Base-by-base conservation (phyloP, 2,888 invertebrate species). In the Platycheirus albimanus region DNA sequence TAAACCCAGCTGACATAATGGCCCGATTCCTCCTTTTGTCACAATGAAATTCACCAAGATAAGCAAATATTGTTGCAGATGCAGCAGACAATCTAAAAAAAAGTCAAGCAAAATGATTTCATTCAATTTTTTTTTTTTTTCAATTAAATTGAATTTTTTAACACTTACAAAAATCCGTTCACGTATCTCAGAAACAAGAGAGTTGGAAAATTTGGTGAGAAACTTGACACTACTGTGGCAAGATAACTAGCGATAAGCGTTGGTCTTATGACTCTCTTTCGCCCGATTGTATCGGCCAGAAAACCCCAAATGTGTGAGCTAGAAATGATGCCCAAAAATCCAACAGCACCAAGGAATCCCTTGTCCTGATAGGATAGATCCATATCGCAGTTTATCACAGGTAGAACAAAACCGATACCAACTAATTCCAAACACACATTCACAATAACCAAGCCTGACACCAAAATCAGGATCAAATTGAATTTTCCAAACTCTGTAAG, bases 251-350 rank as follows among this genome's bases (percentile, higher is more conserved):
- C 78, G 4, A 91, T 71, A 45, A 93, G 87, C 43, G 92, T 90
- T 24, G 91, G 87, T n/a, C 91, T 86, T 69, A 92, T 89, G 3
- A 91, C 90, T 17, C 88, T 90, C 83, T 90, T 90, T 47, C 92
- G 87, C 5, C 93, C 93, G 70, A 87, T 90, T 3, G 92, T 92
- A 85, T 93, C 93, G 0, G 92, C 93, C 49, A 93, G 85, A 85
- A 91, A 92, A 19, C 93, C 93, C 93, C 93, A 93, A 36, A 92
- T 86, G 87, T 92, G 92, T 1, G 92, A 93, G 66, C 92, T 92
- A 2, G 91, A 85, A 24, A 93, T 91, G 77, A 92, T 92, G 86
- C 91, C 91, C 17, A 90, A 85, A 85, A 91, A 90, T 8, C 89
- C 88, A 3, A 89, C 86, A 13, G 90, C 90, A 19, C 89, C 89